Evolutionary conservation across 2,888 invertebrate species (phyloP).

Genomic region (Galerucella pusilla): DNA sequence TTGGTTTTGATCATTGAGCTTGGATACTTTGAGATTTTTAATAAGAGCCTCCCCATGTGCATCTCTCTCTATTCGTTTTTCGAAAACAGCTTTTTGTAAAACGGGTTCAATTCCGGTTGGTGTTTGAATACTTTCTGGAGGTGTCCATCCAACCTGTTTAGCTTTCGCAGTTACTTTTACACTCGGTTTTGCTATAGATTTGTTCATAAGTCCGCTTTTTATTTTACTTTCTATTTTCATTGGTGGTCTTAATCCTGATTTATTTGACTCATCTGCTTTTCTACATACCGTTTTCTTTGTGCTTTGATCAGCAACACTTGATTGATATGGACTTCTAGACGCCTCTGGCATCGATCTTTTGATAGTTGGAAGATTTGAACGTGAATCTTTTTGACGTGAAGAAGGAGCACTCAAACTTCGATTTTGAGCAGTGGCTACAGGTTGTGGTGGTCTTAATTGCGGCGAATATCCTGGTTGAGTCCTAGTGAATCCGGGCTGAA

Average conservation of each 20-base stretch:
- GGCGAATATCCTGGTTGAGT: not conserved
- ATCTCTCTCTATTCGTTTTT: slow-evolving; percentile 55
- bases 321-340: not conserved
- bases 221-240: slow-evolving; percentile 3
- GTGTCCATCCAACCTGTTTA: slow-evolving; percentile 23
- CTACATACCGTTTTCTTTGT: not conserved
- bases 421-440: not conserved
- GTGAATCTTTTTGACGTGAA: not conserved
- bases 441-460: not conserved
- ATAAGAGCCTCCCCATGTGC: slow-evolving; percentile 51
- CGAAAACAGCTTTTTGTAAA: slow-evolving; percentile 53
- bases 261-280: not conserved
- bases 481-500: not conserved
- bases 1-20: slow-evolving; percentile 44
- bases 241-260: not conserved
- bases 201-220: slow-evolving; percentile 11
- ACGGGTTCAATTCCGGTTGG: slow-evolving; percentile 53
- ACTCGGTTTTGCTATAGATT: slow-evolving; percentile 27
- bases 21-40: slow-evolving; percentile 50
- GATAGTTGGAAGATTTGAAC: not conserved
- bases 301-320: not conserved
- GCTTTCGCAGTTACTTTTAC: slow-evolving; percentile 42
- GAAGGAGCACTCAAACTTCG: not conserved
- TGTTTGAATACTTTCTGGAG: slow-evolving; percentile 48
- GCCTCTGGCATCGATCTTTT: not conserved